A percentile compares a stretch with the other conserved stretches of the same genome.
These are phyloP conservation scores for Myocastor coypus DNA, from an alignment of 2,113 vertebrate genomes.

Conservation along the genomic window DNA sequence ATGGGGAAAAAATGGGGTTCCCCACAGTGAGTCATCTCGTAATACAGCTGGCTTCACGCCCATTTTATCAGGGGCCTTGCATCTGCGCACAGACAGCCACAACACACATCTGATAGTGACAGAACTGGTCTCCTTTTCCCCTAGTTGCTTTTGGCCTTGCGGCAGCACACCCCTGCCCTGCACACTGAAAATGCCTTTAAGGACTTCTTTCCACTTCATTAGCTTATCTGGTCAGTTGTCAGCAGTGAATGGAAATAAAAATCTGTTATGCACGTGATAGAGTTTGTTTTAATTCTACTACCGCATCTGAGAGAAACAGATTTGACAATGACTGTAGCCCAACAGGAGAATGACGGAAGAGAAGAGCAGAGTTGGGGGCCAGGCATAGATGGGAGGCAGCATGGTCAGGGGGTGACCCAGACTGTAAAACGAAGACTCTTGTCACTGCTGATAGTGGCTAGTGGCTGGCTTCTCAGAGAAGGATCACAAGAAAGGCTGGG, in stretches of 20 bases:
- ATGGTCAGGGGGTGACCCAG: neutral
- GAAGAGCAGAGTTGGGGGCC: neutral
- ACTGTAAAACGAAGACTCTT: neutral
- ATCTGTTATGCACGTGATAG: neutral
- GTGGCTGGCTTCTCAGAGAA: neutral
- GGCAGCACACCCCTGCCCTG: neutral
- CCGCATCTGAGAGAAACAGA: neutral
- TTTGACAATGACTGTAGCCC: neutral
- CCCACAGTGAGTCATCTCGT: neutral
- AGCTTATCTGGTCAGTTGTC: constrained; percentile 7
- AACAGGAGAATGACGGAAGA: neutral
- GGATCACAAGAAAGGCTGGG: neutral
- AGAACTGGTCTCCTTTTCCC: neutral
- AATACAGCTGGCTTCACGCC: rapidly evolving
- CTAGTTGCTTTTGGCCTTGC: neutral
- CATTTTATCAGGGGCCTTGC: neutral
- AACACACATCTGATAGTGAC: rapidly evolving
- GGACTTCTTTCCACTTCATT: constrained; percentile 44
- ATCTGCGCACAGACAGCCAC: rapidly evolving
- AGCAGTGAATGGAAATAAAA: constrained; percentile 31
- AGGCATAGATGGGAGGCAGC: neutral
- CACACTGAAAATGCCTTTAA: neutral
- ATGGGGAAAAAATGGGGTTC: rapidly evolving
- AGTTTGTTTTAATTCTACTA: neutral
- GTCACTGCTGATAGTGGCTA: neutral